phyloP scores from a whole-genome alignment of 2,797 vertebrate genomes.

The Melanotaenia maccullochi region DNA sequence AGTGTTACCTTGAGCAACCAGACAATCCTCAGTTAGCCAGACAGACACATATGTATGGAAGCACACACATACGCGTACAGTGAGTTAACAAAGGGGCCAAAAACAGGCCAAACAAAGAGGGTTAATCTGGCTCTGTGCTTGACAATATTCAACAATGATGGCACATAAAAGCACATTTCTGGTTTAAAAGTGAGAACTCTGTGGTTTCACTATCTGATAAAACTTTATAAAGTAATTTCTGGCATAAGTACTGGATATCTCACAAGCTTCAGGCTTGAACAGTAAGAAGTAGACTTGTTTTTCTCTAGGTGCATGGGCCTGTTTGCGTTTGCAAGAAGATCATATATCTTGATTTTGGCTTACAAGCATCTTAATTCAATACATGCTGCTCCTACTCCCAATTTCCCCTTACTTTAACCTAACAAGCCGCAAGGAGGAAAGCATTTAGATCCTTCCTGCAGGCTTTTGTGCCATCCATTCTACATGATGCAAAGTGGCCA shows the following conservation, averaged over 20 bases:
- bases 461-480: constrained; percentile 40
- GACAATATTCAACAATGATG: constrained; percentile 30
- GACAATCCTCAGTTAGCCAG: constrained; percentile 57
- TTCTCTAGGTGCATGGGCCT: constrained; percentile 11
- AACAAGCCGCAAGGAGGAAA: constrained; percentile 53
- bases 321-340: constrained; percentile 43
- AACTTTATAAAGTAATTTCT: constrained; percentile 40
- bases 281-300: constrained; percentile 22
- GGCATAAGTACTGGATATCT: constrained; percentile 15
- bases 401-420: constrained; percentile 53
- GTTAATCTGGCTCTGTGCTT: constrained; percentile 28
- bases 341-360: constrained; percentile 63
- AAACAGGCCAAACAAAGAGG: constrained; percentile 31
- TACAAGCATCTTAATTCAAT: constrained; percentile 68
- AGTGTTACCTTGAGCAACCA: constrained; percentile 76
- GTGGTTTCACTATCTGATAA: constrained; percentile 47
- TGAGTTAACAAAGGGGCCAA: constrained; percentile 36
- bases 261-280: constrained; percentile 16
- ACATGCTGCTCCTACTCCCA: constrained; percentile 41
- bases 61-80: constrained; percentile 11
- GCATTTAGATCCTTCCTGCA: constrained; percentile 37
- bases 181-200: constrained; percentile 26
- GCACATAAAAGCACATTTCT: constrained; percentile 22
- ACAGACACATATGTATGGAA: constrained; percentile 37
- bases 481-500: constrained; percentile 55